Evolutionary conservation across 2,113 vertebrate species (phyloP), one percentile per base, ranked within the genome.

Genomic region (Platichthys stellatus): DNA sequence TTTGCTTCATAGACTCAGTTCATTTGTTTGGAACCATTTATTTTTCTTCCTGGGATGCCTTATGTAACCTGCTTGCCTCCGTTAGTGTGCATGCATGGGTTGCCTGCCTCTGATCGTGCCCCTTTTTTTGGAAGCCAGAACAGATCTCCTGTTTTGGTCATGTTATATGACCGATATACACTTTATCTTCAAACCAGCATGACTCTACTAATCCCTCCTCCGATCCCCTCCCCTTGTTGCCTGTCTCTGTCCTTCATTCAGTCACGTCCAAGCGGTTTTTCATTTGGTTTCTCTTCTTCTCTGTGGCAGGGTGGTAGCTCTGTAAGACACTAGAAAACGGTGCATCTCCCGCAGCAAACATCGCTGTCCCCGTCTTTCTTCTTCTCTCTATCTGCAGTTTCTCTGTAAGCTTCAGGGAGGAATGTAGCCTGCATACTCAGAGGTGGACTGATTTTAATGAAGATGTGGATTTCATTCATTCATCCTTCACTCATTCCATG

Each of bases 391-490:
- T 74, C 71, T 74, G 76, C 71, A 76, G 60, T 58, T 76, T 87
- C 63, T 88, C 68, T 71, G 51, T 69, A 69, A 84, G 69, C 83
- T 78, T 86, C 71, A 89, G 92, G 87, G 88, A 93, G 89, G 78
- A 84, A 86, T 17, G 15, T 76, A 83, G 72, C 63, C 74, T 77
- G 82, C 63, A 15, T 73, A 89, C 89, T 90, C 80, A 90, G 87
- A 92, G 92, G 24, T 63, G 72, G 68, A 24, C 72, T 47, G 43
- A 73, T 82, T 87, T 89, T 78, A 66, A 56, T 63, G 80, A 84
- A 89, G 92, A 94, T 94, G 95, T 97, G 97, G 96, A 95, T 96
- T 96, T 98, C 97, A 95, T 95, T 95, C 95, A 96, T 95, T 92
- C 92, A 88, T 91, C 83, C 76, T 80, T 86, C 83, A 85, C 79